Evolutionary conservation across 2,888 invertebrate genomes (phyloP), one percentile per base, ranked within the genome.

Genomic region (Trichogramma dendrolimi): DNA sequence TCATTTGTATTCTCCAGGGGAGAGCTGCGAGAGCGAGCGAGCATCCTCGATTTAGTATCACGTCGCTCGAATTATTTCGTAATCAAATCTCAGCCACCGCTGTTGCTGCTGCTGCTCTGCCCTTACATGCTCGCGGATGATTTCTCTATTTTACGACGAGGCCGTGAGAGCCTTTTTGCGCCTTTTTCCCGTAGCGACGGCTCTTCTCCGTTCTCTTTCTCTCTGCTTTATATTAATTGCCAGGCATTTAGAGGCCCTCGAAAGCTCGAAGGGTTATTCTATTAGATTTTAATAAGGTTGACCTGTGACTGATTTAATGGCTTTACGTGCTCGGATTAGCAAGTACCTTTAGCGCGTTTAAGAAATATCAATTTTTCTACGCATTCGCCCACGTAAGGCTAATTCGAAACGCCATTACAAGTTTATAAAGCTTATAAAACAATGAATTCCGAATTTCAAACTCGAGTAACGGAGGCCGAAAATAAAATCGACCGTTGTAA

Each of bases 11-110:
- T 79, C 78, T 77, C 27, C 77, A 76, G 75, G 70, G 73, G 74
- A 72, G 55, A 68, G 62, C 67, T 69, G 62, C 68, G 67, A 62
- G 67, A 62, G 67, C 62, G 61, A 56, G 39, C 55, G 67, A 62
- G 63, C 71, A 67, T 70, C 73, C 73, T 72, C 75, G 76, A 77
- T 76, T 77, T 74, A 76, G 74, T 75, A 78, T 76, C 78, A 77
- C 77, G 78, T 77, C 71, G 72, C 71, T 74, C 76, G 76, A 77
- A 79, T 79, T 78, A 79, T 78, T 79, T 78, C 74, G 77, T 78
- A 78, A 79, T 79, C 78, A 79, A 77, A 78, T 78, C 77, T 77
- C 72, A 70, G 63, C 59, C 65, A 52, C 60, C 61, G 60, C 67
- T 55, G 41, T 6, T 47, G 46, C 55, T 51, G 27, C 27, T 10